A percentile compares a stretch with the other conserved stretches of the same genome.
phyloP scores from a whole-genome alignment of 2,888 invertebrate genomes.

The Parnassius orleans region DNA sequence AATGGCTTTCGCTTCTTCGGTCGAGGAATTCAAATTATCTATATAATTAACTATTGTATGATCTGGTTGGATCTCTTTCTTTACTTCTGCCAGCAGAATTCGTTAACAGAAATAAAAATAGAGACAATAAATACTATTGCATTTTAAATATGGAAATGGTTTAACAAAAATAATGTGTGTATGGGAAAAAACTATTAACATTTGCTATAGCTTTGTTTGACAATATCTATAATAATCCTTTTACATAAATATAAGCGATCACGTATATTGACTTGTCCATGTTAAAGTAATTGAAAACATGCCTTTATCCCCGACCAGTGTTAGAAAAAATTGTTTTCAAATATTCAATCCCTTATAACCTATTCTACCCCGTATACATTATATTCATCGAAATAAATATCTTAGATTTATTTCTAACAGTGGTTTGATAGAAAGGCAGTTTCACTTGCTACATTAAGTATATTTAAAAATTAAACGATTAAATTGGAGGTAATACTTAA shows the following conservation, averaged over 20 bases:
- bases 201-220: slow-evolving; percentile 69
- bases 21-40: slow-evolving; percentile 69
- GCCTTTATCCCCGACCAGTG: slow-evolving; percentile 23
- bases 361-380: slow-evolving; percentile 39
- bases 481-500: slow-evolving; percentile 76
- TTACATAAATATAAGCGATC: slow-evolving; percentile 48
- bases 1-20: slow-evolving; percentile 49
- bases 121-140: slow-evolving; percentile 68
- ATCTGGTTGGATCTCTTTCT: slow-evolving; percentile 49
- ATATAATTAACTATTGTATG: slow-evolving; percentile 72
- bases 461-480: slow-evolving; percentile 56
- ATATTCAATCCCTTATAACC: slow-evolving; percentile 30
- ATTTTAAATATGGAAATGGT: slow-evolving; percentile 76
- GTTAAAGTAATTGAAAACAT: slow-evolving; percentile 33
- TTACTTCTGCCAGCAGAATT: slow-evolving; percentile 30
- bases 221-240: slow-evolving; percentile 64
- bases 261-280: slow-evolving; percentile 46
- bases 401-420: slow-evolving; percentile 20
- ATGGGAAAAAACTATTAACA: slow-evolving; percentile 76
- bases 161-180: slow-evolving; percentile 76
- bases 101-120: slow-evolving; percentile 35
- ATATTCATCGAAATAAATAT: slow-evolving; percentile 32
- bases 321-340: slow-evolving; percentile 24
- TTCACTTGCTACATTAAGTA: slow-evolving; percentile 49
- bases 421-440: slow-evolving; percentile 29